Evolutionary conservation across 2,113 vertebrate genomes (phyloP), one percentile per base, ranked within the genome.

Genomic region (Petrocephalus zakoni): DNA sequence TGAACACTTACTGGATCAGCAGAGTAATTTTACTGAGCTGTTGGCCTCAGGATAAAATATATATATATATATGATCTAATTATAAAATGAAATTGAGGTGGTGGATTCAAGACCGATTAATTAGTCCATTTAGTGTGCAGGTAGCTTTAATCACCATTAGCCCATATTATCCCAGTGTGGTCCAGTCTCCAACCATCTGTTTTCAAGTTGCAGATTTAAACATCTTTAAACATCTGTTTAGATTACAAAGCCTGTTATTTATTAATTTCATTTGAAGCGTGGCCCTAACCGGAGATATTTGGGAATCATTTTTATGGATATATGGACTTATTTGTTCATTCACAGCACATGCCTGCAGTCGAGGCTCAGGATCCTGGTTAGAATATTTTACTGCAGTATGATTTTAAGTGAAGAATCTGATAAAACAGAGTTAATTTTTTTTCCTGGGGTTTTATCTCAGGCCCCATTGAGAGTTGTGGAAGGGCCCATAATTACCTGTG

Each of bases 131-230:
- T 64, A 61, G 85, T 22, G 21, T 86, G 85, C 85, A 86, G 34
- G 85, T 87, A 64, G 47, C 34, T 42, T 87, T 58, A 61, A 61
- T 87, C 64, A 87, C 85, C 21, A 29, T 87, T n/a, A 87, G 19
- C 85, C 7, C 34, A 61, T 87, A 42, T 61, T 46, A 22, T 37
- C 55, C 55, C 85, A 46, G 85, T 8, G 34, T 19, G 34, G 56
- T 58, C 34, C 85, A 46, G 34, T 61, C 56, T 42, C 52, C n/a
- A 22, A 17, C 85, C 25, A 52, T 86, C 85, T 58, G 85, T 42
- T 58, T 75, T 10, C 85, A 37, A 10, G 34, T 37, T 58, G 25
- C 55, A 61, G 9, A 56, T 87, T 56, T 87, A 58, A 64, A 64
- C 34, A 11, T 22, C 85, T 46, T 58, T 34, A 85, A 61, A 37